Conservation (phyloP, 2,888 invertebrate species). For the Spatulosminthurus flaviceps region DNA sequence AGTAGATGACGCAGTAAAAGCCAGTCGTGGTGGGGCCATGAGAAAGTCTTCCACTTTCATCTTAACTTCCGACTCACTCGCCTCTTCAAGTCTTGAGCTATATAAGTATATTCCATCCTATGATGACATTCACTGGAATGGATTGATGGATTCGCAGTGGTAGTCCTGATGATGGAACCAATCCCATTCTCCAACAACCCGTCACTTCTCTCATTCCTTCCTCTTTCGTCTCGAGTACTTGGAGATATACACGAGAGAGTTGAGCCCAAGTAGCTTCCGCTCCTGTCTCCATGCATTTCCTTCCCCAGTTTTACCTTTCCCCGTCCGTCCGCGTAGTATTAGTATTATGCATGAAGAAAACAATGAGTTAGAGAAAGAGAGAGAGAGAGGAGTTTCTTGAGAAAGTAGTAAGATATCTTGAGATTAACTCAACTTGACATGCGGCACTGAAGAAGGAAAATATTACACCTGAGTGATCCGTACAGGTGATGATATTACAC, state of each 20-base stretch:
- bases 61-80: not conserved
- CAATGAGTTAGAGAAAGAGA: too few species aligned
- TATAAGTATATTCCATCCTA: not conserved
- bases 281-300: not conserved
- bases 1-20: not conserved
- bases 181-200: slow-evolving; percentile 24
- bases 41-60: not conserved
- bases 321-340: not conserved
- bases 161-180: slow-evolving; percentile 15
- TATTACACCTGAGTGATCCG: slow-evolving; percentile 38
- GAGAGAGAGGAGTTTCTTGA: not conserved
- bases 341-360: not conserved
- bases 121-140: slow-evolving; percentile 9
- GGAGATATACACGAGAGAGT: too few species aligned
- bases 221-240: too few species aligned
- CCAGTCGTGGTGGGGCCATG: not conserved
- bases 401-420: slow-evolving; percentile 8
- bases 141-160: slow-evolving; percentile 28
- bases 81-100: not conserved
- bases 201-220: not conserved
- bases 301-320: not conserved
- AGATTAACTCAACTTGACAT: slow-evolving; percentile 41
- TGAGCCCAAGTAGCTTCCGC: not conserved
- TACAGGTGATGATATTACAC: slow-evolving; percentile 14
- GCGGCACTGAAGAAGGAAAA: slow-evolving; percentile 31